phyloP scores from a whole-genome alignment of 2,113 vertebrate genomes.

The Chaetura pelagica region DNA sequence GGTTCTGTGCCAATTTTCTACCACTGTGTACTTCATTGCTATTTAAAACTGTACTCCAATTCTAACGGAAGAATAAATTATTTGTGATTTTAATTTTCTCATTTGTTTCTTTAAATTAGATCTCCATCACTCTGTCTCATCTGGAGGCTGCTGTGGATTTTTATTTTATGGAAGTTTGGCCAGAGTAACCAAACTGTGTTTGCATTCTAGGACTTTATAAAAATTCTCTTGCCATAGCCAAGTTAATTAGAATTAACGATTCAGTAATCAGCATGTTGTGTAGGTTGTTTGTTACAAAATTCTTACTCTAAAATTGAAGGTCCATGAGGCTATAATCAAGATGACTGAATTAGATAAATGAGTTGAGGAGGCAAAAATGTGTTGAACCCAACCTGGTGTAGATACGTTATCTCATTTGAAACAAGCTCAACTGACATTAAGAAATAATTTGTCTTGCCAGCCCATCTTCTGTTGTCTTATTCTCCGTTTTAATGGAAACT shows the following conservation, averaged over 20 bases:
- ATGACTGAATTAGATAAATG: conserved; percentile 89
- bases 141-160: conserved; percentile 74
- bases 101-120: conserved; percentile 82
- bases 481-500: conserved; percentile 87
- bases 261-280: conserved; percentile 84
- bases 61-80: conserved; percentile 89
- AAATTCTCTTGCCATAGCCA: conserved; percentile 82
- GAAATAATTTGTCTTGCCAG: conserved; percentile 87
- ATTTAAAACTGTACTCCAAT: conserved; percentile 94
- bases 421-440: conserved; percentile 86
- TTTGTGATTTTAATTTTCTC: conserved; percentile 88
- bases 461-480: conserved; percentile 85
- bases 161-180: conserved; percentile 70
- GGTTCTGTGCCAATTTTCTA: conserved; percentile 82
- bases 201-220: conserved; percentile 80
- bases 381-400: conserved; percentile 80
- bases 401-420: conserved; percentile 84
- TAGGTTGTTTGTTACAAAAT: conserved; percentile 82
- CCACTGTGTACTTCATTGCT: conserved; percentile 89
- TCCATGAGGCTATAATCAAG: conserved; percentile 82
- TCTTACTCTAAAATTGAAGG: conserved; percentile 79
- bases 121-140: conserved; percentile 74
- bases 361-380: conserved; percentile 80
- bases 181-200: conserved; percentile 68
- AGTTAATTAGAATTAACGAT: conserved; percentile 88